Base-by-base conservation (phyloP, 2,797 vertebrate genomes). In the Valencia hispanica region DNA sequence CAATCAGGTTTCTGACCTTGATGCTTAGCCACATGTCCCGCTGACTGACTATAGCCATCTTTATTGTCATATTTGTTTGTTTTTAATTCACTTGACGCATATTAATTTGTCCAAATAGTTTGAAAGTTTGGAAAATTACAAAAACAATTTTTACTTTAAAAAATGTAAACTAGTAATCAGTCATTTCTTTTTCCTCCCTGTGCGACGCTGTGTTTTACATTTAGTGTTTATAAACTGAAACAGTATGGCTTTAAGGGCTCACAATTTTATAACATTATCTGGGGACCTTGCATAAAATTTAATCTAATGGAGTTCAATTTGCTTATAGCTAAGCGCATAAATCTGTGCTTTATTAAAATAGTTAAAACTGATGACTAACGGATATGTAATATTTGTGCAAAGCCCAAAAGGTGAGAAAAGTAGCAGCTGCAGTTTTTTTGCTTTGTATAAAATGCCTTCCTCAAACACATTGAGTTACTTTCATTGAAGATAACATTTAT, bases 401-500 rank as follows among this genome's bases (percentile, higher is more conserved):
- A 11, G 53, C 53, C 61, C 8, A 36, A 36, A 34, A 36, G 18
- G 20, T 36, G 34, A 27, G 30, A 32, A 61, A 34, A 61, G 57
- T n/a, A n/a, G n/a, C n/a, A n/a, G n/a, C n/a, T n/a, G n/a, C 32
- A 1, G 15, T 3, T 57, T 57, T 53, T 53, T 22, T n/a, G 10
- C 50, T 5, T 4, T 25, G 11, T 55, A 27, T 17, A 30, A 30
- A 57, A n/a, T 36, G 5, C 50, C 14, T n/a, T 53, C 15, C 39
- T 41, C 27, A 61, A 14, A 47, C 34, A 3, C 25, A 14, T 27
- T 32, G 17, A n/a, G 2, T 45, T 32, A 43, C 55, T 69, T 2
- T 22, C 14, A 34, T 32, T 22, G 5, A 25, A 48, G 51, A 51
- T 73, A 30, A 76, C 41, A 63, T 79, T 79, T n/a, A 69, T 43